phyloP scores from a whole-genome alignment of 2,888 invertebrate species.

The Drosophila multiciliata region DNA sequence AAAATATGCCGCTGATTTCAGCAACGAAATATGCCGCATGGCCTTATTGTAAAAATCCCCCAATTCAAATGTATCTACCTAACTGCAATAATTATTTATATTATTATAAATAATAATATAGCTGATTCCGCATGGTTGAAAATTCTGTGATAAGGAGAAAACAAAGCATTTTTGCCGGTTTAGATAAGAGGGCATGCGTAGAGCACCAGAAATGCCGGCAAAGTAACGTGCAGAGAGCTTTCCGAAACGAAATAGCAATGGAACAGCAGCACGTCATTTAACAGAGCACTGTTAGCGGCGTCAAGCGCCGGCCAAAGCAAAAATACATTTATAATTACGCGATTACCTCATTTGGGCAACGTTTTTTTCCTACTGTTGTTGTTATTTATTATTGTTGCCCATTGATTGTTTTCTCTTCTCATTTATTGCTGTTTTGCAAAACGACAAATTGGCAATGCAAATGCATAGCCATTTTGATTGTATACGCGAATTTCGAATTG shows the following conservation, averaged over 20 bases:
- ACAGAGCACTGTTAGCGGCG: constrained; percentile 60
- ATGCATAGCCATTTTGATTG: constrained; percentile 22
- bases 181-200: constrained; percentile 58
- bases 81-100: constrained; percentile 12
- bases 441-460: constrained; percentile 68
- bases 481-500: constrained; percentile 11
- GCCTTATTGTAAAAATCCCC: constrained; percentile 16
- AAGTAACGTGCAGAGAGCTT: constrained; percentile 18
- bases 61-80: constrained; percentile 11
- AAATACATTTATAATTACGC: constrained; percentile 81
- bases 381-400: constrained; percentile 12
- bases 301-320: constrained; percentile 35
- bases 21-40: constrained; percentile 41
- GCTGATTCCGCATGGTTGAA: constrained; percentile 14
- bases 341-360: constrained; percentile 83
- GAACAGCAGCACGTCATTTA: constrained; percentile 34
- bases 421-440: constrained; percentile 17
- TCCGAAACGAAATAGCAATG: constrained; percentile 30
- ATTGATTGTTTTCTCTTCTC: constrained; percentile 34
- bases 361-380: constrained; percentile 78
- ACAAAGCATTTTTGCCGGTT: constrained; percentile 68
- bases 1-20: constrained; percentile 52
- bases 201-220: constrained; percentile 58
- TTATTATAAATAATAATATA: neutral
- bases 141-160: constrained; percentile 31